phyloP scores from a whole-genome alignment of 2,113 vertebrate species.

The Peucedramus taeniatus region DNA sequence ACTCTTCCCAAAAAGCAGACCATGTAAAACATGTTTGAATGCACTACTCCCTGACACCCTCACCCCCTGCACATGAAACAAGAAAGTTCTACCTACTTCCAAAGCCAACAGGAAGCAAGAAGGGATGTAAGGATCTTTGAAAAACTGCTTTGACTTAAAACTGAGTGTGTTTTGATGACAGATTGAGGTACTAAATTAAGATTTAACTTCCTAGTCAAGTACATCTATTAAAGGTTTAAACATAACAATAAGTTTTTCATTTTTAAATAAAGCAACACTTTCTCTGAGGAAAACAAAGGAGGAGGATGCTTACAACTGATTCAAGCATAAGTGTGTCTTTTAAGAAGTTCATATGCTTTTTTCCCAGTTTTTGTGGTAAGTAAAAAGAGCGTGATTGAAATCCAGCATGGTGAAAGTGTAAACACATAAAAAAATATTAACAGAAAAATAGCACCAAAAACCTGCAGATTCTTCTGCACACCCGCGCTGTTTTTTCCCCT shows the following conservation, averaged over 20 bases:
- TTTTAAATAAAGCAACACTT: background rate
- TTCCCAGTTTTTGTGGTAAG: background rate
- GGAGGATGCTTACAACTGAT: background rate
- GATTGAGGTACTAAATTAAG: background rate
- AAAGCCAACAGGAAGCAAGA: background rate
- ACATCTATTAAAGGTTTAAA: constrained; percentile 21
- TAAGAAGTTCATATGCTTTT: background rate
- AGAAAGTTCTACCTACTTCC: background rate
- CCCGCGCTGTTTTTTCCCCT: fast-evolving
- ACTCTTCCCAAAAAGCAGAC: background rate
- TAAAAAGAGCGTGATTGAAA: background rate
- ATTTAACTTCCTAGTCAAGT: background rate
- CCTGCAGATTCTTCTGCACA: fast-evolving
- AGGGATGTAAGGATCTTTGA: background rate
- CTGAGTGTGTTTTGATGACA: background rate
- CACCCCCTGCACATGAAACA: background rate
- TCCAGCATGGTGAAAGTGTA: fast-evolving
- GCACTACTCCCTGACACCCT: background rate
- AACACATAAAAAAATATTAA: background rate
- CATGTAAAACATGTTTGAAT: background rate
- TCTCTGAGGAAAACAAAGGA: background rate
- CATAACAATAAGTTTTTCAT: background rate
- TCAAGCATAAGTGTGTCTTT: background rate
- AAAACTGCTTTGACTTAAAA: background rate
- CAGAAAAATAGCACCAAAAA: background rate